A percentile compares a stretch with the other conserved stretches of the same genome.
Conservation (phyloP, 2,113 vertebrate species). For the Tringa solitaria region DNA sequence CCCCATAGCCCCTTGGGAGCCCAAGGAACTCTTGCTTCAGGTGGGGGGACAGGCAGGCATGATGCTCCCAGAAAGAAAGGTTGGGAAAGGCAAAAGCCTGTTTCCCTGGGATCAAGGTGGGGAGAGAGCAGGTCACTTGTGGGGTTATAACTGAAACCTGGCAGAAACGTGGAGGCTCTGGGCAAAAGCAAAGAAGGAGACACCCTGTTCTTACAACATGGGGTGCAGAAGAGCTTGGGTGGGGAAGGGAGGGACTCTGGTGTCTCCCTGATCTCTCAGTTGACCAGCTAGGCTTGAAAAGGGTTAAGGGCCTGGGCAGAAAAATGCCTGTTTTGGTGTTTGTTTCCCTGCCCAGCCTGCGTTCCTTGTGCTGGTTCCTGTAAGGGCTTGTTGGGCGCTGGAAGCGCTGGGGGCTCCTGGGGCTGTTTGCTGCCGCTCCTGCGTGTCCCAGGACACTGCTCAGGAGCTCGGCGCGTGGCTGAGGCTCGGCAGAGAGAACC, state of each 20-base stretch:
- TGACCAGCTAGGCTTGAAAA: not conserved
- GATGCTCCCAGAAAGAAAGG: not conserved
- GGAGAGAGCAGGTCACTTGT: not conserved
- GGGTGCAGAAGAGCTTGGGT: not conserved
- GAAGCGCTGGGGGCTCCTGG: not conserved
- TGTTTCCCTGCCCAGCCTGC: not conserved
- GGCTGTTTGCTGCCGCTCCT: not conserved
- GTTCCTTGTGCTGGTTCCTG: not conserved
- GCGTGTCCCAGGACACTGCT: rapidly evolving
- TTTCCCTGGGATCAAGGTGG: not conserved
- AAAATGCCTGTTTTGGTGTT: not conserved
- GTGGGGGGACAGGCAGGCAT: not conserved
- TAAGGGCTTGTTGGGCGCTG: not conserved
- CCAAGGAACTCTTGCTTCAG: not conserved
- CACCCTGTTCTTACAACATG: not conserved
- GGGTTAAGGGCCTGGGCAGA: not conserved
- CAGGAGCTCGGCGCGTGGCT: rapidly evolving
- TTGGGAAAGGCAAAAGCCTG: not conserved
- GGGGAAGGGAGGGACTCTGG: not conserved
- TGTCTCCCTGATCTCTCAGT: not conserved
- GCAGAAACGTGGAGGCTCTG: rapidly evolving
- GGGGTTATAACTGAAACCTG: not conserved
- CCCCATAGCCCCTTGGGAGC: not conserved
- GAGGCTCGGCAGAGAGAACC: not conserved
- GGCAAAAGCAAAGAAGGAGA: not conserved